A percentile compares a stretch with the other conserved stretches of the same genome.
Conservation (phyloP, 2,888 invertebrate species). For the Scrobipalpa costella region DNA sequence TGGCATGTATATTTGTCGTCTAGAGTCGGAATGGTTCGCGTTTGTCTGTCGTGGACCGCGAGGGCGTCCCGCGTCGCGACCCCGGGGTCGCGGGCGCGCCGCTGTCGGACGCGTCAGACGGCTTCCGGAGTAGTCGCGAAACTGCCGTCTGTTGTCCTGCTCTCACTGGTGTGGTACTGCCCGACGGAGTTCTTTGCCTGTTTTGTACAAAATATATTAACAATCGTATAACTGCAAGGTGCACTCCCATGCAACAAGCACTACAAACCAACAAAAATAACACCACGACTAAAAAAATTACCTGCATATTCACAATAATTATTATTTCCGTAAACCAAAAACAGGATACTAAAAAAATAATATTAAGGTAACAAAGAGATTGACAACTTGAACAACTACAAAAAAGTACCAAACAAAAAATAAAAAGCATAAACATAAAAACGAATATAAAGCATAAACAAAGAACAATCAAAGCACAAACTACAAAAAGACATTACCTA, state of each 20-base stretch:
- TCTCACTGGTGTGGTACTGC: conserved; percentile 86
- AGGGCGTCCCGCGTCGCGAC: conserved; percentile 66
- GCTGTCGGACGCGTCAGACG: conserved; percentile 86
- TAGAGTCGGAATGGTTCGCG: conserved; percentile 89
- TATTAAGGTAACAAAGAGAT: neutral
- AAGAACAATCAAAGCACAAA: conserved; percentile 30
- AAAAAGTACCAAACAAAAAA: conserved; percentile 3
- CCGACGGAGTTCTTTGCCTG: conserved; percentile 89
- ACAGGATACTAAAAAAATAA: neutral
- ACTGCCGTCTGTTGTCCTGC: conserved; percentile 83
- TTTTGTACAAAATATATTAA: conserved; percentile 35
- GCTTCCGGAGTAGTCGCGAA: conserved; percentile 83
- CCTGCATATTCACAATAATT: neutral
- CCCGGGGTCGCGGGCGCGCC: conserved; percentile 75
- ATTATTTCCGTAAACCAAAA: conserved; percentile 11
- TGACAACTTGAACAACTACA: conserved; percentile 8
- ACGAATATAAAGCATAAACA: conserved; percentile 12
- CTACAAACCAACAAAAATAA: conserved; percentile 28
- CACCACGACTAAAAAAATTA: neutral
- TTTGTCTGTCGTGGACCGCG: conserved; percentile 70
- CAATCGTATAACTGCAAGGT: neutral
- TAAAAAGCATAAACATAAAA: conserved; percentile 2
- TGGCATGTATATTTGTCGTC: conserved; percentile 49
- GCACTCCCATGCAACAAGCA: conserved; percentile 36
- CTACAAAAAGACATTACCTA: conserved; percentile 63